Evolutionary conservation across 2,888 invertebrate genomes (phyloP), one percentile per base, ranked within the genome.

Genomic region (Eumacrocentrus americanus): DNA sequence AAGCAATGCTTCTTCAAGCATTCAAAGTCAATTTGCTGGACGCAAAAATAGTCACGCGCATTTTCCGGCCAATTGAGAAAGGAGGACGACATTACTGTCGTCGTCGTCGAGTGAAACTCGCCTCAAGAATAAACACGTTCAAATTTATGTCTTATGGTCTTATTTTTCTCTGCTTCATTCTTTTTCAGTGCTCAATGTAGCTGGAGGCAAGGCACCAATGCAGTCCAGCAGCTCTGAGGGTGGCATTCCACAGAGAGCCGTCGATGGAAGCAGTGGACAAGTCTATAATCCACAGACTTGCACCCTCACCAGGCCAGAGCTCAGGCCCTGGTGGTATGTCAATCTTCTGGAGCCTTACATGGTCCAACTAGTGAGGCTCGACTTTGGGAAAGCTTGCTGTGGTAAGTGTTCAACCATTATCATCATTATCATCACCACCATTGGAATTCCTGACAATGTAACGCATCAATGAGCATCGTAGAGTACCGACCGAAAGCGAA

Each of bases 261-360:
- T 95, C 51, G 95, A 95, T 76, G 95, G 95, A 46, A 94, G 94
- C 78, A 94, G 95, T 5, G 89, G 92, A 14, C 88, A 90, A 35
- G 87, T 88, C 76, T 95, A 90, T 83, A 92, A 85, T 72, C 81
- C 89, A 1, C 92, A 92, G 67, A 95, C 95, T 1, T 95, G 95
- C 81, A 93, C 94, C 0, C 85, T 94, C 51, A 94, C 94, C 1
- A 90, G 90, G 80, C 79, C 89, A 0, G 95, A 95, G 80, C 83
- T 88, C n/a, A 87, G 89, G 23, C 94, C 95, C 1, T 95, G 95
- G 95, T 95, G 95, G 94, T 95, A 95, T 82, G 95, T 95, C 71
- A 95, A 95, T 82, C 86, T 95, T 0, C 84, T 95, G 63, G 95
- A 95, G 77, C 95, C 95, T 0, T 95, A 95, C 81, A 95, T 95